These are phyloP conservation scores for Orycteropus afer DNA, from an alignment of 2,113 vertebrate species.

Conservation along the genomic window DNA sequence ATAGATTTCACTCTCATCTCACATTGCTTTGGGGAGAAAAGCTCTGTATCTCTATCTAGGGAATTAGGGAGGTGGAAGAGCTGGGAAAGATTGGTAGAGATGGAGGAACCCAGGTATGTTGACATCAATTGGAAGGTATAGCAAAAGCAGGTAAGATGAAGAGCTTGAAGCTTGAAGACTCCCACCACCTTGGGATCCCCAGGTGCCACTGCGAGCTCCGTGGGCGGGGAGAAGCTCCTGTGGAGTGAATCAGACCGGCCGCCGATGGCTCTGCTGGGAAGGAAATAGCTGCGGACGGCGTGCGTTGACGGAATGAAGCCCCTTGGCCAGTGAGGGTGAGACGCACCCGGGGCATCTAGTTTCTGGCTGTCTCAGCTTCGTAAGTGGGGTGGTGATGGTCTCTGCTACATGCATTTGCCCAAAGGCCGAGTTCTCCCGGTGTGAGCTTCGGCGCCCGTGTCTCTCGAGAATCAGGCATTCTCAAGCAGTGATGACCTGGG, in stretches of 20 bases:
- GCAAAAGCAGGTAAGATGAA: not conserved
- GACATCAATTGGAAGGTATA: not conserved
- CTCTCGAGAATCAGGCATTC: not conserved
- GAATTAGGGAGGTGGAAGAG: not conserved
- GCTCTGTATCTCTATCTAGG: not conserved
- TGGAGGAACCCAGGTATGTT: not conserved
- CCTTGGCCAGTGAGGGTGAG: not conserved
- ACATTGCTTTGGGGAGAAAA: not conserved
- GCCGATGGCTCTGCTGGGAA: not conserved
- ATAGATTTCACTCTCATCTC: not conserved
- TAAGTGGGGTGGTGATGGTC: not conserved
- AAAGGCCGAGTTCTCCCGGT: not conserved
- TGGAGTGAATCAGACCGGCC: not conserved
- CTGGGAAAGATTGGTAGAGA: not conserved
- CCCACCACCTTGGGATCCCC: not conserved
- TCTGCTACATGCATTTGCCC: not conserved
- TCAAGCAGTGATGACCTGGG: not conserved
- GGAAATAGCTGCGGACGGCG: not conserved
- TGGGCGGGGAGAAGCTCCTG: not conserved
- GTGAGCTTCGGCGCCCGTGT: not conserved
- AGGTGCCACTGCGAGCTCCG: not conserved
- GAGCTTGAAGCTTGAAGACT: not conserved
- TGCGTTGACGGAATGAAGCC: accelerated
- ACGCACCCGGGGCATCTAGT: accelerated
- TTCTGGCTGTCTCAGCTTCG: not conserved